These are phyloP conservation scores for Sarcophaga carnaria DNA, from an alignment of 2,888 invertebrate species.

Conservation along the genomic window DNA sequence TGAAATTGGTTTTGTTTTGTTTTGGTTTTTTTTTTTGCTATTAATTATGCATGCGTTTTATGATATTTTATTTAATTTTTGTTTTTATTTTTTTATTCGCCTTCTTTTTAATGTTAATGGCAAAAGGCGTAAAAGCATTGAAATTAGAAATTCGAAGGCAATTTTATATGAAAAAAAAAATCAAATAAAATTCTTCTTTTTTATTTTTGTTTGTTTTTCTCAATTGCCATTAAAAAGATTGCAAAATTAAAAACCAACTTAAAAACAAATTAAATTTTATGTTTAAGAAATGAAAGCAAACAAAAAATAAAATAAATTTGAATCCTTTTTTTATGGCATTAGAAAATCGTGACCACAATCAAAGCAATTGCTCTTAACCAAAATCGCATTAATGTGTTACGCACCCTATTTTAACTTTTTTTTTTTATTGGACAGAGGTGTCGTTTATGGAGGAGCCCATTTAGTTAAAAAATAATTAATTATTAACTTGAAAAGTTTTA, in stretches of 20 bases:
- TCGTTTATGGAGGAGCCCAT: neutral
- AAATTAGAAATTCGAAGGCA: no score
- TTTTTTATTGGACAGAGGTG: neutral
- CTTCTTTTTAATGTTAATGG: no score
- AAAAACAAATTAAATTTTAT: neutral
- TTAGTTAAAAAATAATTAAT: no score
- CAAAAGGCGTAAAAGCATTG: no score
- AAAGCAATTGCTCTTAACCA: slow-evolving; percentile 34
- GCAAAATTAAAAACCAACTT: neutral
- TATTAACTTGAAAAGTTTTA: no score
- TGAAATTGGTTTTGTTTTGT: no score
- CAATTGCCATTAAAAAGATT: neutral
- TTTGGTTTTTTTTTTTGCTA: no score
- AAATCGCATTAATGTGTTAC: slow-evolving; percentile 36
- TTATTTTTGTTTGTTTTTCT: neutral
- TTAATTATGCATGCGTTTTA: no score
- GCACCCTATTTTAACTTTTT: neutral
- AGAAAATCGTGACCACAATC: slow-evolving; percentile 34
- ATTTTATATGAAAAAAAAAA: no score
- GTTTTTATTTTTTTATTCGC: no score
- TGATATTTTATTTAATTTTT: no score
- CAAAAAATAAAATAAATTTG: slow-evolving; percentile 20
- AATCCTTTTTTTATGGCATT: slow-evolving; percentile 25
- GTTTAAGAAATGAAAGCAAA: neutral
- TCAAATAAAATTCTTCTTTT: no score